A percentile compares a stretch with the other conserved stretches of the same genome.
phyloP scores from a whole-genome alignment of 2,113 vertebrate species.

The Pteronura brasiliensis region DNA sequence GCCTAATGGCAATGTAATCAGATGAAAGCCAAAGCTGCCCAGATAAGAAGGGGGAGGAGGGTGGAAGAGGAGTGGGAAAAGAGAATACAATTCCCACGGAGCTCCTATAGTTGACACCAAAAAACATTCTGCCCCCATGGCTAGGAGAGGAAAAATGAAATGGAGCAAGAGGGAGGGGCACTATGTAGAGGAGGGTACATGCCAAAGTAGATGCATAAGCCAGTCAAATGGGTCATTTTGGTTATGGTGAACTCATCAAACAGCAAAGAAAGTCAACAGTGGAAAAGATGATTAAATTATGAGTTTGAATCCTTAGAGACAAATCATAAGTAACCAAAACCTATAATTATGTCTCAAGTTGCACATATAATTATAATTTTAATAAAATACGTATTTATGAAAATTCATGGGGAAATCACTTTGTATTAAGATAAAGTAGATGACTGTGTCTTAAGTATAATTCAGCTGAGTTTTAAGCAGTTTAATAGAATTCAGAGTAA shows the following conservation, averaged over 20 bases:
- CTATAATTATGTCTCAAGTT: neutral
- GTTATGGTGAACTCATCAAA: neutral
- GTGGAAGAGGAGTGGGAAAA: neutral
- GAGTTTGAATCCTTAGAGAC: neutral
- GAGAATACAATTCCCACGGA: neutral
- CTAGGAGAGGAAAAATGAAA: neutral
- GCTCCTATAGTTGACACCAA: neutral
- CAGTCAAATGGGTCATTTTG: neutral
- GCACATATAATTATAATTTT: neutral
- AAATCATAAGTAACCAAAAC: neutral
- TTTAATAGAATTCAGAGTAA: neutral
- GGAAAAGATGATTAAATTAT: neutral
- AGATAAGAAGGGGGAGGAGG: neutral
- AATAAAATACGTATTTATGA: neutral
- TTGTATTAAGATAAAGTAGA: neutral
- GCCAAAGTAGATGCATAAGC: neutral
- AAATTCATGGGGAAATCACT: constrained; percentile 3
- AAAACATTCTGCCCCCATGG: neutral
- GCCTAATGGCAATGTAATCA: neutral
- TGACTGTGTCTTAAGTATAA: neutral
- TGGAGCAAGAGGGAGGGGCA: neutral
- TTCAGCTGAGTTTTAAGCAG: neutral
- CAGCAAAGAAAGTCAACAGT: neutral
- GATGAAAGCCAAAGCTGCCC: neutral
- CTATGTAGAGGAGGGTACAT: neutral